Conservation (phyloP, 2,888 invertebrate genomes). For the Eristalis arbustorum region DNA sequence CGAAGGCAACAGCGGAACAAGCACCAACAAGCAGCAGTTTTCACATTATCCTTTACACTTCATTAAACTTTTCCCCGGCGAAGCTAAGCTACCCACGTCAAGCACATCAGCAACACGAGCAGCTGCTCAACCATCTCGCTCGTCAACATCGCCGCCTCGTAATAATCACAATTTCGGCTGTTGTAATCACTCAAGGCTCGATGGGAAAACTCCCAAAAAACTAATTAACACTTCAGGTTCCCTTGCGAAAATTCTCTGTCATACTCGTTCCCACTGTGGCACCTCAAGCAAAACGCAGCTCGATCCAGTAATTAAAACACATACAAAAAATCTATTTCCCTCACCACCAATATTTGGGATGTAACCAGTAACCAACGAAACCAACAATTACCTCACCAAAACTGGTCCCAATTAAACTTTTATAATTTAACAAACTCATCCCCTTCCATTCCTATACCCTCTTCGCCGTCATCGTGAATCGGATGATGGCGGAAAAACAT, state of each 20-base stretch:
- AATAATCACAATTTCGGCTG: neutral
- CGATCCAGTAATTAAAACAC: constrained; percentile 7
- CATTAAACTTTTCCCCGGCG: neutral
- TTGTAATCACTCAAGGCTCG: neutral
- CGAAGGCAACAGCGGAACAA: no score
- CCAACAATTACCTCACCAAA: constrained; percentile 3
- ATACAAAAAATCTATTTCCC: neutral
- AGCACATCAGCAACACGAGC: neutral
- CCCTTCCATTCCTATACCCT: neutral
- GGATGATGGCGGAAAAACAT: neutral
- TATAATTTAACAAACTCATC: constrained; percentile 53
- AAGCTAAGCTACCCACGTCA: neutral
- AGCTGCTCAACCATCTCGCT: neutral
- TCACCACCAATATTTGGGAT: neutral
- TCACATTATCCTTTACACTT: neutral
- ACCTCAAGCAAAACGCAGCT: neutral
- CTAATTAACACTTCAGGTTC: constrained; percentile 19
- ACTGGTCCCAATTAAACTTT: constrained; percentile 58
- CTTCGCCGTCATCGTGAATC: neutral
- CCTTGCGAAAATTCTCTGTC: neutral
- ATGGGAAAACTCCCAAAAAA: neutral
- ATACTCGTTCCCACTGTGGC: neutral
- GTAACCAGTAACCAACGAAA: neutral
- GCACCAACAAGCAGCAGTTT: no score
- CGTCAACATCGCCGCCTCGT: neutral